Base-by-base conservation (phyloP, 2,113 vertebrate species). In the Indicator indicator region DNA sequence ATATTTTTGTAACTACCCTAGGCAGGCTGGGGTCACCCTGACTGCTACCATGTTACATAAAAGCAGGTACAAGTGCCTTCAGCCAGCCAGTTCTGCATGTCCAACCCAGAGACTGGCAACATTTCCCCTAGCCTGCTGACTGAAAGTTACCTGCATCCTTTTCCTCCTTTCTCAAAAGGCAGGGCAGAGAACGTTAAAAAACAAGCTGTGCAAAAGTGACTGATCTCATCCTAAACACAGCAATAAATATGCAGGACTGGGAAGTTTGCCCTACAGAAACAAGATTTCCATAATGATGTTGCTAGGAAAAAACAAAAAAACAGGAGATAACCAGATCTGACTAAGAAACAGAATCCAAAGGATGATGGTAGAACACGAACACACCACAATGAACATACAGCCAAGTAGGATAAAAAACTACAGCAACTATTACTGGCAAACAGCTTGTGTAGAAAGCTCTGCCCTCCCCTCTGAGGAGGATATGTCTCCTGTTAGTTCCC, bases 1-100 rank as follows among this genome's bases (percentile, higher is more conserved):
- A 38, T 50, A 10, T 27, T 76, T 83, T 30, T 71, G 1, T 42
- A 76, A 60, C 11, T 79, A 28, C 12, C 16, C 5, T 80, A n/a
- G 68, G 44, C 38, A 86, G 15, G 8, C 2, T 65, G n/a, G 16
- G 28, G 16, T 30, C 63, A 54, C 10, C 59, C 5, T 40, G 32
- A 33, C 38, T 24, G n/a, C 38, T 36, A 46, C 18, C 36, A 7
- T 1, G 3, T 18, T 48, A 63, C 2, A 2, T 7, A 55, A 60
- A 82, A 67, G 32, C 38, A 64, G 0, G 0, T 11, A 30, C 20
- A 24, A 52, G 18, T 6, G 71, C 50, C 68, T 76, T 52, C 33
- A 68, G 26, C 17, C 42, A 73, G 54, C 32, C 36, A 19, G 16
- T 21, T 73, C 48, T 36, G 4, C 11, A 75, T 32, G 58, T 36